Conservation (phyloP, 2,797 vertebrate species). For the Xiphorhynchus erythropygius region DNA sequence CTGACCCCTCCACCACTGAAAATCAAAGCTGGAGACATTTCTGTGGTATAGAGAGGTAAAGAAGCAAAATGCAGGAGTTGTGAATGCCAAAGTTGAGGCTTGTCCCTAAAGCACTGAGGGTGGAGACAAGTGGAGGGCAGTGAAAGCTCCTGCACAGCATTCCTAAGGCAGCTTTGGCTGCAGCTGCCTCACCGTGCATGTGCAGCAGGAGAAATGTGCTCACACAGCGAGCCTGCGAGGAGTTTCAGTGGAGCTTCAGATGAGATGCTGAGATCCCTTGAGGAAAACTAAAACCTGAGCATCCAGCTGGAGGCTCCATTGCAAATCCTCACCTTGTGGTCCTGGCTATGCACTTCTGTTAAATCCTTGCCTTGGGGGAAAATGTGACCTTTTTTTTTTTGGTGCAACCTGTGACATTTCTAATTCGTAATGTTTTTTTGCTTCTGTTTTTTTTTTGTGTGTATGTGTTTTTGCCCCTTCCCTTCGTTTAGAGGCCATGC, state of each 20-base stretch:
- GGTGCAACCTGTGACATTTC: background rate
- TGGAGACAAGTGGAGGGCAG: background rate
- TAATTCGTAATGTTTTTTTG: constrained; percentile 71
- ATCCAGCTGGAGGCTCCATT: background rate
- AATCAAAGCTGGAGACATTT: background rate
- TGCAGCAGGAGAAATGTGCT: background rate
- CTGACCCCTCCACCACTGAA: background rate
- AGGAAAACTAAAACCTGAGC: background rate
- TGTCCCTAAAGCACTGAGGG: background rate
- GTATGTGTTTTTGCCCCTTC: constrained; percentile 61
- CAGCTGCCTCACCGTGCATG: background rate
- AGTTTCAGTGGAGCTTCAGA: background rate
- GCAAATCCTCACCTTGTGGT: background rate
- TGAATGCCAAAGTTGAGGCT: background rate
- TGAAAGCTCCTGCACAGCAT: background rate
- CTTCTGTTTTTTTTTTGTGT: background rate
- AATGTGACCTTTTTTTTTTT: background rate
- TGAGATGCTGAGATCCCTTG: background rate
- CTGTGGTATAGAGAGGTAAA: background rate
- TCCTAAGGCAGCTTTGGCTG: background rate
- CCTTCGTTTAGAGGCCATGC: constrained; percentile 87
- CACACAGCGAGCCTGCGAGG: background rate
- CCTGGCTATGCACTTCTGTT: background rate
- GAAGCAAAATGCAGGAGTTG: background rate
- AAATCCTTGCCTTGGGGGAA: background rate